Base-by-base conservation (phyloP, 2,113 vertebrate genomes). In the Trichomycterus rosablanca region DNA sequence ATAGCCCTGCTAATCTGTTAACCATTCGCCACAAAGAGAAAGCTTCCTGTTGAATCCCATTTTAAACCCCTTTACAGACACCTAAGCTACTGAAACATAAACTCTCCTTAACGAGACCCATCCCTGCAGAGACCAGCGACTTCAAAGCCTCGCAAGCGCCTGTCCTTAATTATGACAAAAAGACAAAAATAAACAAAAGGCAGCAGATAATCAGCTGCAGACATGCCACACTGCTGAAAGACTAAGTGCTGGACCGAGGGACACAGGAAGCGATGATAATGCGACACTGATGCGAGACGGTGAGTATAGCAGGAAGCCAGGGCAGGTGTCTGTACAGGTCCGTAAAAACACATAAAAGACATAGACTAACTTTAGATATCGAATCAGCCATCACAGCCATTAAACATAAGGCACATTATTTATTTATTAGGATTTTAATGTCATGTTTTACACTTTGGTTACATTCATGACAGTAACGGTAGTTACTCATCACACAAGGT, bases 241-340 rank as follows among this genome's bases (percentile, higher is more conserved):
- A 64, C 45, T 57, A 66, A 66, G 76, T 60, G 45, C 1, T 59
- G 67, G 72, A 67, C 77, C 70, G 71, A 74, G 72, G 76, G 78
- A 30, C 34, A 83, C 83, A 77, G 71, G 78, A 53, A 59, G 49
- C 67, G 67, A 59, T 7, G 83, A 84, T 83, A 83, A 83, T 74
- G 50, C 50, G 65, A 68, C 64, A 60, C 77, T n/a, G n/a, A n/a
- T n/a, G n/a, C n/a, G n/a, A n/a, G n/a, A n/a, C n/a, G n/a, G n/a
- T n/a, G n/a, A n/a, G n/a, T n/a, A n/a, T n/a, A n/a, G n/a, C n/a
- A 82, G 84, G 81, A 85, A 84, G 80, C 79, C 37, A 51, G 74
- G 72, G 74, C 74, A 79, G 81, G 81, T 77, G 79, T 81, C 79
- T 76, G 57, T 42, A 68, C 75, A 59, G 50, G 46, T 74, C 75